A percentile compares a stretch with the other conserved stretches of the same genome.
Evolutionary conservation across 2,113 vertebrate genomes (phyloP).

Genomic region (Pampusana beccarii): DNA sequence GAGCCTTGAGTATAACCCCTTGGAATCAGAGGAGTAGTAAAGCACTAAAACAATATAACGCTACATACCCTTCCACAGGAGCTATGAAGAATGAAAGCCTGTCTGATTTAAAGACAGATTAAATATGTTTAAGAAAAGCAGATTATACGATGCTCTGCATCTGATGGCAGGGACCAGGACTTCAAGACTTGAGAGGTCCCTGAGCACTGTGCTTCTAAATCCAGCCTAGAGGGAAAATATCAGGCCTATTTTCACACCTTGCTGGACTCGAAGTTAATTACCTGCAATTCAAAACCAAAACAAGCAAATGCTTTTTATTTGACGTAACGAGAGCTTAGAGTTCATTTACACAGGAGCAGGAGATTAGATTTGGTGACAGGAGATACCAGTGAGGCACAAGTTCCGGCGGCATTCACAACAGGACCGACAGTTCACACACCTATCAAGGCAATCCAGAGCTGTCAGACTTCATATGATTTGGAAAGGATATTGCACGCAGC

Average conservation of each 20-base stretch:
- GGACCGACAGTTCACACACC: not conserved
- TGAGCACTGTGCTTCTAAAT: not conserved
- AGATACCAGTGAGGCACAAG: not conserved
- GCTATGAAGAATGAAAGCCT: not conserved
- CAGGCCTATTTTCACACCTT: not conserved
- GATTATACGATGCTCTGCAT: not conserved
- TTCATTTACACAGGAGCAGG: accelerated
- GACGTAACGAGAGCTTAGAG: not conserved
- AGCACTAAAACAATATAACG: not conserved
- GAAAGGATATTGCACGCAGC: not conserved
- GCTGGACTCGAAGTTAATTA: not conserved
- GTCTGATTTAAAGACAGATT: not conserved
- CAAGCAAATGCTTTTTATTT: not conserved
- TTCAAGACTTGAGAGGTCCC: not conserved
- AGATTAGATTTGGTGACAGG: accelerated
- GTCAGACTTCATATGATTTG: not conserved
- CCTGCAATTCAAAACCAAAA: not conserved
- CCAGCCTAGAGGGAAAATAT: not conserved
- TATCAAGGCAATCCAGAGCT: not conserved
- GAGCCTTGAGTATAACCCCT: not conserved
- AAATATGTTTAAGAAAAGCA: not conserved
- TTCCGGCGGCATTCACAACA: not conserved
- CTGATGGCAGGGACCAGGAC: not conserved
- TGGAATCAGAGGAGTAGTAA: not conserved
- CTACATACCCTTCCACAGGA: not conserved